phyloP scores from a whole-genome alignment of 2,797 vertebrate species.

The Rhinophrynus dorsalis region DNA sequence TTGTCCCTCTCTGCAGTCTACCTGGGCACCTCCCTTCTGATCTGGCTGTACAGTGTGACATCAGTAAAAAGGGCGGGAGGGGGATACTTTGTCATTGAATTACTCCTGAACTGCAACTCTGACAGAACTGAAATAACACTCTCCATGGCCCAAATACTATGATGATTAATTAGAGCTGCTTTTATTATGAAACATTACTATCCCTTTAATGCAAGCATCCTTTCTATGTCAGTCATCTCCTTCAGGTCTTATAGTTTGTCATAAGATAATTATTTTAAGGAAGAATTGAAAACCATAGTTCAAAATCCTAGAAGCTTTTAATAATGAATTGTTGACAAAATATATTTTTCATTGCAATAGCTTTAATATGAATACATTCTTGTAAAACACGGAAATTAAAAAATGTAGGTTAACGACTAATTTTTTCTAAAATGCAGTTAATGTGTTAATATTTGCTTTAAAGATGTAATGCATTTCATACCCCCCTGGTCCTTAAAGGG shows the following conservation, averaged over 20 bases:
- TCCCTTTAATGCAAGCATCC: background rate
- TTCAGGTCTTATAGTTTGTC: conserved; percentile 28
- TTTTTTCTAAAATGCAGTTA: conserved; percentile 13
- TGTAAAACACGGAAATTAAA: conserved; percentile 27
- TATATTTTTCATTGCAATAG: conserved; percentile 12
- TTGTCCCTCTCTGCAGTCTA: too few species aligned
- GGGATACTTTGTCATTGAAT: too few species aligned
- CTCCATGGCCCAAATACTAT: too few species aligned
- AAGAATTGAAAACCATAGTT: conserved; percentile 26
- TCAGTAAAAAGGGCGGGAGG: too few species aligned
- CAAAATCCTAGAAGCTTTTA: conserved; percentile 14
- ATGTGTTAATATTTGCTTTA: background rate
- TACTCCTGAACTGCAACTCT: too few species aligned
- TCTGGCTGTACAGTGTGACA: too few species aligned
- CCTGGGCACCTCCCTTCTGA: too few species aligned
- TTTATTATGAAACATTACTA: too few species aligned
- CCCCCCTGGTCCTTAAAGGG: too few species aligned
- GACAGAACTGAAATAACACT: too few species aligned
- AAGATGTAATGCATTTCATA: too few species aligned
- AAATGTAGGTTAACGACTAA: conserved; percentile 5
- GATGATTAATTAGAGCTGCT: too few species aligned
- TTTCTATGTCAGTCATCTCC: background rate
- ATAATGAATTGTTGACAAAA: conserved; percentile 29
- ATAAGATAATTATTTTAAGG: conserved; percentile 37
- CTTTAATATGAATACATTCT: conserved; percentile 18